Conservation (phyloP, 92 coral and sea anemone genomes). For the Epizoanthus ramosus region DNA sequence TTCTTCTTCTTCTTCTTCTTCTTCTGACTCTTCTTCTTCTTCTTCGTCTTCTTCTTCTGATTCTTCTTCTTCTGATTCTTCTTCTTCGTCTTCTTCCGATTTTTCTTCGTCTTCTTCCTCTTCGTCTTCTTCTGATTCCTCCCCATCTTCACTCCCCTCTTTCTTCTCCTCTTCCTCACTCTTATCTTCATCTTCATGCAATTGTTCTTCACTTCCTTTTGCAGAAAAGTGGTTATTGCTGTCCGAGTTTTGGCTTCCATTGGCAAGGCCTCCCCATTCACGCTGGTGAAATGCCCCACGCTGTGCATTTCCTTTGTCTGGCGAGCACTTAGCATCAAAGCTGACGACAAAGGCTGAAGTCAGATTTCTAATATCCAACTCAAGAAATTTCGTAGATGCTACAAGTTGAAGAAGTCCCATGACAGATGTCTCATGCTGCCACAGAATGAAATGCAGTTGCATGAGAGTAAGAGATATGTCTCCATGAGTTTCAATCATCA, state of each 20-base stretch:
- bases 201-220: background rate
- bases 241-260: background rate
- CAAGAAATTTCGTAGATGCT: slow-evolving; percentile 17
- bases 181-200: slow-evolving; percentile 19
- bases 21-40: background rate
- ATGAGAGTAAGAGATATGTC: slow-evolving; percentile 22
- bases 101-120: background rate
- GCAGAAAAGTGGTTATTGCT: background rate
- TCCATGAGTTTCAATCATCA: slow-evolving; percentile 19
- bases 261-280: background rate
- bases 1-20: background rate
- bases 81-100: background rate
- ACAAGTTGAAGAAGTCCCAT: slow-evolving; percentile 52
- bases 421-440: slow-evolving; percentile 49
- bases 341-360: slow-evolving; percentile 19
- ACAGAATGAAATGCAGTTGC: slow-evolving; percentile 47
- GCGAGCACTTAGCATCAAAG: slow-evolving; percentile 33
- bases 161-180: background rate
- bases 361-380: slow-evolving; percentile 24
- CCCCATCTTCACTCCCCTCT: background rate
- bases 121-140: background rate
- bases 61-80: background rate
- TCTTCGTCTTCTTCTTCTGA: background rate
- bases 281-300: background rate
- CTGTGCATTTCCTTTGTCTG: background rate